Evolutionary conservation across 2,113 vertebrate genomes (phyloP).

Genomic region (Ia io): DNA sequence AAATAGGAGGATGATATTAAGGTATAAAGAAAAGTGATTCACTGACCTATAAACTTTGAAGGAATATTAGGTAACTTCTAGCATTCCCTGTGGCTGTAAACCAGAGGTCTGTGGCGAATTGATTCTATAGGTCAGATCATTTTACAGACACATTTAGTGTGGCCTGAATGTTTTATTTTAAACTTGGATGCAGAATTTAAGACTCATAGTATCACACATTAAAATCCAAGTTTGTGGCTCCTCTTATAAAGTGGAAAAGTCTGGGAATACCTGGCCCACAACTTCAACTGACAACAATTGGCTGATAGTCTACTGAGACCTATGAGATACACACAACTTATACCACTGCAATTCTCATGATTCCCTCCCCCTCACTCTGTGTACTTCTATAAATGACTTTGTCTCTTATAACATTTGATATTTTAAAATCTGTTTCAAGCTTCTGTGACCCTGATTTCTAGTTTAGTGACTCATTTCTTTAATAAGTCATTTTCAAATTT

Average conservation of each 20-base stretch:
- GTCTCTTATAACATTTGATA: neutral
- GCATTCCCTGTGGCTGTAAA: neutral
- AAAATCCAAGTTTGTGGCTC: neutral
- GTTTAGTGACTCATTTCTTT: neutral
- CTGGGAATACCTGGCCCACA: neutral
- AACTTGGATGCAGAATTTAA: neutral
- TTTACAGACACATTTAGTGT: neutral
- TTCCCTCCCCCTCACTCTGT: no score
- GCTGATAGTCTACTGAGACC: neutral
- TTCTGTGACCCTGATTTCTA: neutral
- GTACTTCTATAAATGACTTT: neutral
- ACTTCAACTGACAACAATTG: neutral
- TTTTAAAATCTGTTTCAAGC: neutral
- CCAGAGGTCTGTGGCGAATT: neutral
- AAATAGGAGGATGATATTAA: neutral
- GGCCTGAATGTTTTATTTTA: neutral
- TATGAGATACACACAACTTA: rapidly evolving
- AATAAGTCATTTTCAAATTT: neutral
- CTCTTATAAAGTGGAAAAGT: neutral
- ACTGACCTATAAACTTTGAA: neutral
- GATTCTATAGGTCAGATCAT: neutral
- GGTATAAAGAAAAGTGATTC: neutral
- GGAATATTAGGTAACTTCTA: neutral
- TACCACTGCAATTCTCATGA: neutral
- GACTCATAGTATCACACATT: neutral